Evolutionary conservation across 2,888 invertebrate species (phyloP), one percentile per base, ranked within the genome.

Genomic region (Digitonthophagus gazella): DNA sequence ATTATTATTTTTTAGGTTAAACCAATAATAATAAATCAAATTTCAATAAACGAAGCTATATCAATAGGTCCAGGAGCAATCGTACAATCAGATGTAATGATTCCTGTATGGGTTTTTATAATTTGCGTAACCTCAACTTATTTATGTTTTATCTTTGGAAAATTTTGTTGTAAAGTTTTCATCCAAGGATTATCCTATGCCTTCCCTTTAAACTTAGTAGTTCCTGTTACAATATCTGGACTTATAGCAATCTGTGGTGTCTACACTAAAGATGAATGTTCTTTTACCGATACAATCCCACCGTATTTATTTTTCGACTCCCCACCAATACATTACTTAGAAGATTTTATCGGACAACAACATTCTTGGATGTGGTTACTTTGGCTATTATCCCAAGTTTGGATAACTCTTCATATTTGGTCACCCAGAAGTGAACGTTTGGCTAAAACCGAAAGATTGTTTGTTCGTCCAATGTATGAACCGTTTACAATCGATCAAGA

Each of bases 141-240:
- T 76, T 73, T 92, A 6, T 88, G 89, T 74, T 92, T 89, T 77
- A 84, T 85, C 15, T 87, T 87, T 72, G 87, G 90, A 2, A 96
- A 94, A 83, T 93, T 94, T 74, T 91, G 95, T 0, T 95, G 94
- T 84, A 93, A 93, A 84, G 92, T 95, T 72, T 89, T 93, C 80
- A 95, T 97, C 79, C 96, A 97, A 81, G 88, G 90, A 67, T 91
- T 95, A 80, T 92, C 95, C 75, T 96, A 92, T 76, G 92, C 96
- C 0, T 87, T 96, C 71, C 95, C 97, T 0, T 83, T 96, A 56
- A 90, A 87, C 76, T 84, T 97, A 8, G 88, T 91, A 0, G 90
- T 92, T 0, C 96, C 96, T 0, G 85, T 90, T 0, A 86, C 92
- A 1, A 85, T 95, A 1, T 88, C 89, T 15, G 78, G 89, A n/a